Evolutionary conservation across 2,797 vertebrate genomes (phyloP), one percentile per base, ranked within the genome.

Genomic region (Enteromius fasciolatus): DNA sequence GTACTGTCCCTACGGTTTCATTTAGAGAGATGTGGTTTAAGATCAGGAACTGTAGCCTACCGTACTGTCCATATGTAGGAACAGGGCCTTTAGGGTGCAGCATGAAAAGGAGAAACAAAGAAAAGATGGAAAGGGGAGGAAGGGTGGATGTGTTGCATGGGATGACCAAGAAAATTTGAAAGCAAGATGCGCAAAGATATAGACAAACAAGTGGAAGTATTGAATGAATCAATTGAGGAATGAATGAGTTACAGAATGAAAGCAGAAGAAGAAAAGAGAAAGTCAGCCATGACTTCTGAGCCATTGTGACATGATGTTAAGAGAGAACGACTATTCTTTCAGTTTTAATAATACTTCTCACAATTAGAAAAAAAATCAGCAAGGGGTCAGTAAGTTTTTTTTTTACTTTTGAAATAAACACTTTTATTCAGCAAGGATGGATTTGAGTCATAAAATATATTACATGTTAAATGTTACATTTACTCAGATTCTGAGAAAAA

Each of bases 41-140:
- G 54, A 59, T 85, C 64, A 52, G 23, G 23, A 50, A 66, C 63
- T 78, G 85, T 57, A 50, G 83, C 87, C 91, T 95, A 96, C 94
- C 94, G 88, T 92, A 94, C 87, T 92, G 89, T 93, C 94, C 94
- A 41, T 93, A 93, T 57, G 90, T 90, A 70, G 90, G 92, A 89
- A 91, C 80, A 36, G 93, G 89, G 89, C 94, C 93, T 95, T 94
- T 83, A 87, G 28, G 74, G 77, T 0, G 92, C 91, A 93, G 93
- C 93, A 86, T 70, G 86, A 89, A 69, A 75, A 85, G 57, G n/a
- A 80, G 31, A 76, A 23, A 8, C 23, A 70, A 78, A 89, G 81
- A 87, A 48, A 73, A 48, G 82, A 84, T 68, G 87, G 68, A 23
- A 57, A 57, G 23, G 33, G 52, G 59, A 8, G 20, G 64, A 57